These are phyloP conservation scores for Melanotus villosus DNA, from an alignment of 2,888 invertebrate species.

Conservation along the genomic window DNA sequence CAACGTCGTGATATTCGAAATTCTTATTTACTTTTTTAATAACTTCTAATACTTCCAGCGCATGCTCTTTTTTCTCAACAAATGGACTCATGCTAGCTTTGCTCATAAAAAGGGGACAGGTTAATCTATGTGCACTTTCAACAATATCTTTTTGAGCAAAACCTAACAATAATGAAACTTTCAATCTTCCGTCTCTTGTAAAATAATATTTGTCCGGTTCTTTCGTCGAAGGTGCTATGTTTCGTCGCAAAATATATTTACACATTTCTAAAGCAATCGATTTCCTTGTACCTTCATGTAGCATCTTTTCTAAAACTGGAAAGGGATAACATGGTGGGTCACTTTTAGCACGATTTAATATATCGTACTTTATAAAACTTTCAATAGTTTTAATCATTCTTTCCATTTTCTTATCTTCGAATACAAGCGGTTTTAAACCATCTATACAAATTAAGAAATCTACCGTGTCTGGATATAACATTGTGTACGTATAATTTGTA, in stretches of 20 bases:
- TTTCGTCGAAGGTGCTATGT: conserved; percentile 69
- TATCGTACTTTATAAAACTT: conserved; percentile 68
- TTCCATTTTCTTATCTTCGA: conserved; percentile 52
- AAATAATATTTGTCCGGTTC: conserved; percentile 75
- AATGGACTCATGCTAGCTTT: conserved; percentile 7
- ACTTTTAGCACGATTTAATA: conserved; percentile 56
- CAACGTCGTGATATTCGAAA: conserved; percentile 16
- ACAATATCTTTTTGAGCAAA: conserved; percentile 17
- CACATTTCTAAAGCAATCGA: conserved; percentile 72
- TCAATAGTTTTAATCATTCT: conserved; percentile 67
- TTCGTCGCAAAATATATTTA: conserved; percentile 71
- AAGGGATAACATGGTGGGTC: conserved; percentile 75
- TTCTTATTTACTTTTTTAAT: conserved; percentile 17
- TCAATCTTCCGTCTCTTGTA: conserved; percentile 76
- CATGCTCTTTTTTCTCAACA: background rate
- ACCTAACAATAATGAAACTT: conserved; percentile 70
- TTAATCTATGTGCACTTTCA: conserved; percentile 13
- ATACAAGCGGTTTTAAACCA: conserved; percentile 65
- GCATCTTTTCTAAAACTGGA: conserved; percentile 72
- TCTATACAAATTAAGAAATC: conserved; percentile 75
- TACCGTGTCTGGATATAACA: conserved; percentile 75
- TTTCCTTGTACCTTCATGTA: conserved; percentile 71
- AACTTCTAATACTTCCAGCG: conserved; percentile 19
- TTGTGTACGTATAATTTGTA: conserved; percentile 73
- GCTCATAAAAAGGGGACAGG: conserved; percentile 28